These are phyloP conservation scores for Ormyrus rosae DNA, from an alignment of 2,888 invertebrate species.

Conservation along the genomic window DNA sequence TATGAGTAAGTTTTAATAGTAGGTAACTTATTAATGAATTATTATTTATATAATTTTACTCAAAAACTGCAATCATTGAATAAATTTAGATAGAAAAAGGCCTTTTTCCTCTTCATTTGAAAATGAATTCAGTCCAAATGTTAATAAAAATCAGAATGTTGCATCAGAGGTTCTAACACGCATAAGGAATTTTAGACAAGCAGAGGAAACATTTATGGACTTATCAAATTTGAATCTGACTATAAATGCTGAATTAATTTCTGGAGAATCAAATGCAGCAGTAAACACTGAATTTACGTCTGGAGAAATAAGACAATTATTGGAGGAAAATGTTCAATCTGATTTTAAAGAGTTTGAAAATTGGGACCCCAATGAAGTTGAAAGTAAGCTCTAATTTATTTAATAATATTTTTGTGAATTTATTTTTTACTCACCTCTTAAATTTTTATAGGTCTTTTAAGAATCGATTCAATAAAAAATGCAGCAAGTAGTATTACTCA, in stretches of 20 bases:
- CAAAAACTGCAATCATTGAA: no score
- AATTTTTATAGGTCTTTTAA: no score
- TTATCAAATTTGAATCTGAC: not conserved
- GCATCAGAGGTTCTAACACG: not conserved
- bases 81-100: slow-evolving; percentile 65
- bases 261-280: slow-evolving; percentile 6
- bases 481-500: no score
- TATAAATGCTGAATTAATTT: not conserved
- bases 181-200: not conserved
- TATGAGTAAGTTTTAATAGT: slow-evolving; percentile 70
- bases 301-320: slow-evolving; percentile 29
- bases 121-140: slow-evolving; percentile 59
- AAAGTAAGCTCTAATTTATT: no score
- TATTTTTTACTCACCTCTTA: no score
- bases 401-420: no score
- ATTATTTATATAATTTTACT: no score
- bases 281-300: no score
- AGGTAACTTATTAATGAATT: no score
- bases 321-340: not conserved
- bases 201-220: slow-evolving; percentile 4
- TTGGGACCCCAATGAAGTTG: no score
- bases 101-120: slow-evolving; percentile 64
- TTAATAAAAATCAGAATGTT: not conserved
- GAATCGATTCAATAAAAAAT: no score
- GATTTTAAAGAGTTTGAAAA: not conserved